Evolutionary conservation across 1,140 invertebrate genomes (phyloP).

Genomic region (Cyclina sinensis): DNA sequence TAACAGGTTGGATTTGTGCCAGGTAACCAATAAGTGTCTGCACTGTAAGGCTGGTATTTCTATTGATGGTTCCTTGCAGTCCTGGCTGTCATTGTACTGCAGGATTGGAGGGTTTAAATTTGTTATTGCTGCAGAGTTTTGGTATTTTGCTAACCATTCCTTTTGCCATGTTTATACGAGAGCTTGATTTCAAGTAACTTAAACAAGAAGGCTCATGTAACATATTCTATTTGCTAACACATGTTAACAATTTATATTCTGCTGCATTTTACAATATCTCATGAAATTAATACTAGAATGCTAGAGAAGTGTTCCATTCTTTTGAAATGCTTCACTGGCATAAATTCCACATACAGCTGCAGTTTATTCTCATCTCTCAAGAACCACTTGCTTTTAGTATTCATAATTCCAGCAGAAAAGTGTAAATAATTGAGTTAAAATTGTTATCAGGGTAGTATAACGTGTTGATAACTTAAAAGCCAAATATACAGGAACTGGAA

Average conservation of each 20-base stretch:
- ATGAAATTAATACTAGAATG: constrained; percentile 14
- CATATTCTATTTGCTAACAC: not conserved
- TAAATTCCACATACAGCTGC: not conserved
- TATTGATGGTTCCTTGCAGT: too few species aligned
- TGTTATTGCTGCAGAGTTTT: too few species aligned
- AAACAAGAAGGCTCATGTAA: not conserved
- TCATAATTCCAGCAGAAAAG: not conserved
- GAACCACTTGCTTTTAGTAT: constrained; percentile 10
- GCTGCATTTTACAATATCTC: not conserved
- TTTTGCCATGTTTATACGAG: too few species aligned
- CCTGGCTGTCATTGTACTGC: too few species aligned
- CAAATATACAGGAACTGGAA: too few species aligned
- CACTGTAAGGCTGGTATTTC: too few species aligned
- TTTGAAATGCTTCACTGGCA: not conserved
- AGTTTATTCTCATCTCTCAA: not conserved
- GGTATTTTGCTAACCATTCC: too few species aligned
- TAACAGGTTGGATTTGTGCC: too few species aligned
- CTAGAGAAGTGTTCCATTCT: not conserved
- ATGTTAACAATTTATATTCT: not conserved
- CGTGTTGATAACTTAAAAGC: not conserved
- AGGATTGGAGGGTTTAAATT: too few species aligned
- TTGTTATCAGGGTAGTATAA: not conserved
- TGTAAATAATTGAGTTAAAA: constrained; percentile 22
- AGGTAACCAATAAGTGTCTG: too few species aligned
- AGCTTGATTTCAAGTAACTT: not conserved